phyloP scores from a whole-genome alignment of 2,888 invertebrate genomes.

The Stramonita haemastoma region DNA sequence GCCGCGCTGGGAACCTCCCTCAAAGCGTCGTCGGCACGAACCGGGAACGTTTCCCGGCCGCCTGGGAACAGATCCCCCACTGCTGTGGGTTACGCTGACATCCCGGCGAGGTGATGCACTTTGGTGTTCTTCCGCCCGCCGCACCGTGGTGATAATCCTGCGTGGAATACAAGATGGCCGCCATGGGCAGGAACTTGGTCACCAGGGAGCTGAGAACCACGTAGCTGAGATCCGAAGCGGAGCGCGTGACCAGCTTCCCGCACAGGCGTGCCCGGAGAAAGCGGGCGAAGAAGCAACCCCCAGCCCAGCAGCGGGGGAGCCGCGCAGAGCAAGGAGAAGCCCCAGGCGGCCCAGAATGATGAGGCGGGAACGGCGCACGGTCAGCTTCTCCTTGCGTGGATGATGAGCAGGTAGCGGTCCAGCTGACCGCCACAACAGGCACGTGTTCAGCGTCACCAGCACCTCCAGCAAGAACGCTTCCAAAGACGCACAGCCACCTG shows the following conservation, averaged over 20 bases:
- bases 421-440: constrained; percentile 67
- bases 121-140: constrained; percentile 54
- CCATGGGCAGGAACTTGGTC: constrained; percentile 63
- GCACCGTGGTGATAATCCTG: constrained; percentile 63
- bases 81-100: constrained; percentile 55
- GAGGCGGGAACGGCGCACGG: constrained; percentile 54
- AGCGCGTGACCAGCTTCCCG: constrained; percentile 15
- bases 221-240: constrained; percentile 52
- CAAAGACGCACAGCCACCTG: constrained; percentile 48
- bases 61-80: constrained; percentile 8
- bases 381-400: constrained; percentile 63
- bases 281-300: constrained; percentile 38
- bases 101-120: constrained; percentile 58
- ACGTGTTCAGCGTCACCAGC: constrained; percentile 61
- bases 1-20: background rate
- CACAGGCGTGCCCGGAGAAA: constrained; percentile 52
- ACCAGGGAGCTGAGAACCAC: constrained; percentile 49
- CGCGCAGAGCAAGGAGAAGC: constrained; percentile 50
- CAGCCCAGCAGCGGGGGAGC: constrained; percentile 61
- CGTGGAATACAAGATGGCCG: constrained; percentile 59
- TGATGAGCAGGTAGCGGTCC: constrained; percentile 70
- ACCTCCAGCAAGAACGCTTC: constrained; percentile 59
- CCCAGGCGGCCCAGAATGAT: constrained; percentile 58
- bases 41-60: background rate
- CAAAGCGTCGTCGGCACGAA: background rate